Evolutionary conservation across 2,797 vertebrate genomes (phyloP), one percentile per base, ranked within the genome.

Genomic region (Micromesistius poutassou): DNA sequence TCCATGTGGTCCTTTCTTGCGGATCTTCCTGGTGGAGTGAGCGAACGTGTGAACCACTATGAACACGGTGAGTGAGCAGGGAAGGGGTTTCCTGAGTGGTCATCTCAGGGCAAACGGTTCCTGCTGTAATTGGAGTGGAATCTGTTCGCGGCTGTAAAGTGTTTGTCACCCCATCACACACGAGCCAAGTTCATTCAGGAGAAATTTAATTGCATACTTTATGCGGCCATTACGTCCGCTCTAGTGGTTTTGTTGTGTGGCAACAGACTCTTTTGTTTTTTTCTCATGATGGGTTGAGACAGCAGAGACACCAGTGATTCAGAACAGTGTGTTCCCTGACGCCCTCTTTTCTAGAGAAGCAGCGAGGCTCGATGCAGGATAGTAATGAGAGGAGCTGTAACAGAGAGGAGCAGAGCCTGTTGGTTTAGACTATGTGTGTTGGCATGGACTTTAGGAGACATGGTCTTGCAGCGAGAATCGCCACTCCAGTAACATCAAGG

Each of bases 141-240:
- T 90, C 82, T 91, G 84, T 75, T 14, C 77, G 71, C 73, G 83
- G 74, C 76, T 81, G 80, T 76, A 78, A 36, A 71, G 81, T 74
- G 66, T 75, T 42, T 35, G 78, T 80, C 84, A 82, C 55, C 78
- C 84, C 79, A 80, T 87, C 88, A 85, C 87, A 84, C 79, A 81
- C 78, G 83, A 87, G 85, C 87, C 79, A 80, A 80, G 83, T 92
- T 90, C 85, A 89, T 89, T 92, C 84, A 89, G 85, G 83, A 87
- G 85, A 87, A 84, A 89, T 89, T 93, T 91, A 91, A 93, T 91
- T 91, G 88, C 88, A 89, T 90, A 92, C 88, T 93, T 89, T 79
- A 89, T 83, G 85, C 81, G 78, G n/a, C 73, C 77, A 87, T 91
- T 91, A 85, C 86, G 88, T 82, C 80, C 75, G 85, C 85, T 82